Evolutionary conservation across 92 coral and sea anemone species (phyloP), one percentile per base, ranked within the genome.

Genomic region (Micromussa lordhowensis): DNA sequence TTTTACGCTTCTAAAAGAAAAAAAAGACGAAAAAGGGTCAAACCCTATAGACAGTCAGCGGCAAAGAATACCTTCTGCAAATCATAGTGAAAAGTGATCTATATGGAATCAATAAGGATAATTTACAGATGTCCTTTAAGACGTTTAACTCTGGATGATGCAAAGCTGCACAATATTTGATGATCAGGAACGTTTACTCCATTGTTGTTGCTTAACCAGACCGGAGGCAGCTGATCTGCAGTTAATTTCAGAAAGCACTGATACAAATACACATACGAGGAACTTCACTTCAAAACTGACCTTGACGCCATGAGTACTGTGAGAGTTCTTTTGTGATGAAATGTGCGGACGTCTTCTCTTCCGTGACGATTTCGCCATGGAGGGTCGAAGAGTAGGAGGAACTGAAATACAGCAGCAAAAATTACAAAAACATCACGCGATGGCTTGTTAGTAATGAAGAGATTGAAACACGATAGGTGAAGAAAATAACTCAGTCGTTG

Each of bases 361-460:
- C 36, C 86, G 36, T 54, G 93, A 80, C 29, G 77, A 66, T 59
- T 92, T 90, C 16, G 85, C 85, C 94, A 97, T 89, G 49, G 94
- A 80, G 15, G 98, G 94, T 76, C 92, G 93, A 40, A 97, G 93
- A 48, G 99, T 90, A 3, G 93, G 91, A 44, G 99, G 99, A 69
- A 97, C 99, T 97, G 78, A 30, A 74, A 76, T 40, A 31, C 11
- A 35, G 48, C 40, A 69, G 2, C 14, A 57, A 0, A n/a, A 86
- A 12, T 36, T 59, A 16, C 9, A 48, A 82, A 55, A 54, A 59
- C 34, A 54, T 11, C 58, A 4, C 80, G 36, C 21, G 40, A 38
- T 59, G 24, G 22, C 24, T 59, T 59, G 1, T 59, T 18, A 16
- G 61, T 55, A 16, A 55, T 18, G 24, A 19, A 40, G 35, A 8